Conservation (phyloP, 2,797 vertebrate species). For the Hafferia zeledoni region DNA sequence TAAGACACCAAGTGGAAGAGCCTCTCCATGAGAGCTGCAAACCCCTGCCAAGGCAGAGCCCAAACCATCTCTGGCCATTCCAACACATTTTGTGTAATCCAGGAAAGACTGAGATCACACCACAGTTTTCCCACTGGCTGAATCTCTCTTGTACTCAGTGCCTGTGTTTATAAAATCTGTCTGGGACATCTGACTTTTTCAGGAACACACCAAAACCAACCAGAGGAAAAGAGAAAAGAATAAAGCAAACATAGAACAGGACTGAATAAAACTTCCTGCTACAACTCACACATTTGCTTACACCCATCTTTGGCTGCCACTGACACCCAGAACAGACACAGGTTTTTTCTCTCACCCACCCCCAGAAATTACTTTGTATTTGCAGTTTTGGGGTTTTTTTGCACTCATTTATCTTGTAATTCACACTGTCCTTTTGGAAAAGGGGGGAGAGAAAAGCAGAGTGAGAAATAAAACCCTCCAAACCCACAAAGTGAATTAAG, state of each 20-base stretch:
- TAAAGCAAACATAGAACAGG: background rate
- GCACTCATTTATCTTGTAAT: background rate
- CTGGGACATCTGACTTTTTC: background rate
- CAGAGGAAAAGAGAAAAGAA: background rate
- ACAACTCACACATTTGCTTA: background rate
- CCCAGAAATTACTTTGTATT: background rate
- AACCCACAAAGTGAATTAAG: background rate
- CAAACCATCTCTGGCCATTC: too few species aligned
- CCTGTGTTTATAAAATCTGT: background rate
- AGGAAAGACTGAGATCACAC: background rate
- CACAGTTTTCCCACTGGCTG: background rate
- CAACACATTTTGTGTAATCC: background rate
- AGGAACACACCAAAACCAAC: background rate
- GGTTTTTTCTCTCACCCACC: background rate
- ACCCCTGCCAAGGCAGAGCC: background rate
- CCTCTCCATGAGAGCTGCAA: background rate
- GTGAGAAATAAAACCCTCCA: background rate
- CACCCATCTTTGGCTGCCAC: background rate
- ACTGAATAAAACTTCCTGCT: background rate
- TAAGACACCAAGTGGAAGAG: background rate
- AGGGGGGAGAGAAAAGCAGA: background rate
- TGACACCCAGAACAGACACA: background rate
- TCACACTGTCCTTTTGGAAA: background rate
- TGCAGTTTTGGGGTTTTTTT: too few species aligned
- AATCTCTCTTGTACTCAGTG: background rate